These are phyloP conservation scores for Rattus rattus DNA, from an alignment of 2,113 vertebrate species.

Conservation along the genomic window DNA sequence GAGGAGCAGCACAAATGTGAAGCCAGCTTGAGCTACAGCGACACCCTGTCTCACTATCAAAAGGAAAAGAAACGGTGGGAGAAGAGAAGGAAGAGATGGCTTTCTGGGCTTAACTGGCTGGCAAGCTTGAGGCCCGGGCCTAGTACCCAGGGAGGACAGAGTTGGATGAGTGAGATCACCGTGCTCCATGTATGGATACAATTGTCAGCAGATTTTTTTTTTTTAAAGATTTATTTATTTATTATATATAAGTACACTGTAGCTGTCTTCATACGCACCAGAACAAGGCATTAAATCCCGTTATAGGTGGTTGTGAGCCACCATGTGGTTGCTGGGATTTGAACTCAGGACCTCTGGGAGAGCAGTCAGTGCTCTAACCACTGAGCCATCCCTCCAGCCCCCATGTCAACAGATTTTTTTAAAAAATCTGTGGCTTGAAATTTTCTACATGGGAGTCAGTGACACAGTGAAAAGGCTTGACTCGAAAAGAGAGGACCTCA, in stretches of 20 bases:
- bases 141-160: no score
- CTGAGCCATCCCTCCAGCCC: no score
- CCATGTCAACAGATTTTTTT: not conserved
- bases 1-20: not conserved
- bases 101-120: not conserved
- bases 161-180: not conserved
- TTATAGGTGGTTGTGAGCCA: no score
- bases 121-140: not conserved
- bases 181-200: not conserved
- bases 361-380: no score
- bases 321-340: no score
- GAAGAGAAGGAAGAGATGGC: not conserved
- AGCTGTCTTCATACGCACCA: no score
- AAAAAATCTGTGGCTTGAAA: not conserved
- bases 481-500: not conserved
- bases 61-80: not conserved
- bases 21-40: not conserved
- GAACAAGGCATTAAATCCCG: no score
- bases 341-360: no score
- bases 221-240: no score
- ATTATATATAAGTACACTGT: no score
- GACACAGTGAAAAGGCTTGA: no score
- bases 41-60: not conserved
- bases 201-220: not conserved
- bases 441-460: not conserved